These are phyloP conservation scores for Pollimyrus isidori DNA, from an alignment of 2,113 vertebrate species.

Conservation along the genomic window DNA sequence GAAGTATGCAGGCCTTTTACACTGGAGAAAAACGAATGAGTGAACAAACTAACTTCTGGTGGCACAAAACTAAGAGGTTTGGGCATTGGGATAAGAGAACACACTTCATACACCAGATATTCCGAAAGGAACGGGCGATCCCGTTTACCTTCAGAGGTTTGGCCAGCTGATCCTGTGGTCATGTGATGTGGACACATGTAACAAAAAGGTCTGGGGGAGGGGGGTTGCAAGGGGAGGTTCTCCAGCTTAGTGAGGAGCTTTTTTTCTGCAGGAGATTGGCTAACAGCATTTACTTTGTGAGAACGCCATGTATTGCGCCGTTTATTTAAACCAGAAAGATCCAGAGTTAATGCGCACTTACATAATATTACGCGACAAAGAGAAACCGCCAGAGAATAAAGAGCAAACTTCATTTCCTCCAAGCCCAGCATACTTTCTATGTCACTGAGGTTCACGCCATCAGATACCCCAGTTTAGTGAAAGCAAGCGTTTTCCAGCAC, in stretches of 20 bases:
- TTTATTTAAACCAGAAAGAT: neutral
- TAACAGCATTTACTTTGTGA: conserved; percentile 7
- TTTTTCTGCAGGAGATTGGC: neutral
- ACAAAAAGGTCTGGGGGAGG: neutral
- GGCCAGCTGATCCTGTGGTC: conserved; percentile 6
- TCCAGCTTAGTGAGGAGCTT: neutral
- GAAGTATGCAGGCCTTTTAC: neutral
- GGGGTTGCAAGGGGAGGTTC: neutral
- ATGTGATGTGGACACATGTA: conserved; percentile 11
- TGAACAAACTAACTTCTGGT: neutral
- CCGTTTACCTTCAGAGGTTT: neutral
- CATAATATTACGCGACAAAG: neutral
- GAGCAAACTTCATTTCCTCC: neutral
- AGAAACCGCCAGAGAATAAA: neutral
- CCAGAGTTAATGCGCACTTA: neutral
- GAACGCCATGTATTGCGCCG: neutral
- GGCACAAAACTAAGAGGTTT: neutral
- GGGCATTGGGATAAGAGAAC: neutral
- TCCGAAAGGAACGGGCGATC: neutral
- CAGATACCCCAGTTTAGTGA: neutral
- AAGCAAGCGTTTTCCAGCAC: neutral
- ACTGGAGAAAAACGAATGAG: neutral
- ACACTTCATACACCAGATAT: neutral
- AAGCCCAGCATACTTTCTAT: neutral
- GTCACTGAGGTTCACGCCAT: neutral